phyloP scores from a whole-genome alignment of 2,797 vertebrate genomes.

The Myotis daubentonii region DNA sequence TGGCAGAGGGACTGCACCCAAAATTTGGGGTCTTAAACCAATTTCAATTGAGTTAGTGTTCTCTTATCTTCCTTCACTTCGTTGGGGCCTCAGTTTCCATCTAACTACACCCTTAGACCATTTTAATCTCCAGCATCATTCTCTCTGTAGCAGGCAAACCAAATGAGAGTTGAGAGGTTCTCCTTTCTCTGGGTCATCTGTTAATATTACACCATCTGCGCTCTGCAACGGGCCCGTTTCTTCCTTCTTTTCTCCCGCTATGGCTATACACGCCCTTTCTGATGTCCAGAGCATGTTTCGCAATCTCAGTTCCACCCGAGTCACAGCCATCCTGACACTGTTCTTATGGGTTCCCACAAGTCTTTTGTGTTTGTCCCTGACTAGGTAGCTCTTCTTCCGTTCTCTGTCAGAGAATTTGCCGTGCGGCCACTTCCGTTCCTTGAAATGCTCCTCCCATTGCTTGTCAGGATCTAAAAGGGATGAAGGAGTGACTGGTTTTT shows the following conservation, averaged over 20 bases:
- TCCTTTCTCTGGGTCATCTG: conserved; percentile 68
- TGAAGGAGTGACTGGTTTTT: neutral
- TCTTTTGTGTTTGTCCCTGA: neutral
- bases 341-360: neutral
- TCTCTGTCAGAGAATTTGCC: neutral
- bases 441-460: neutral
- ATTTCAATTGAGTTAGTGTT: neutral
- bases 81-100: neutral
- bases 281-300: conserved; percentile 22
- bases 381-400: neutral
- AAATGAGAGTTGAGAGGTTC: conserved; percentile 45
- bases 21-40: neutral
- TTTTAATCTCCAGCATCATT: neutral
- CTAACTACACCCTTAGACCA: neutral
- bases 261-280: conserved; percentile 31
- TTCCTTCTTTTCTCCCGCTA: conserved; percentile 66
- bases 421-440: neutral
- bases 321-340: neutral
- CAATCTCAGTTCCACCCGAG: neutral
- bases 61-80: neutral
- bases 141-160: neutral
- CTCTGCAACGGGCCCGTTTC: conserved; percentile 9
- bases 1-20: neutral
- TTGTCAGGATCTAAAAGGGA: neutral
- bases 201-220: conserved; percentile 61